These are phyloP conservation scores for Ardeotis arabs DNA, from an alignment of 2,113 vertebrate genomes.

Conservation along the genomic window DNA sequence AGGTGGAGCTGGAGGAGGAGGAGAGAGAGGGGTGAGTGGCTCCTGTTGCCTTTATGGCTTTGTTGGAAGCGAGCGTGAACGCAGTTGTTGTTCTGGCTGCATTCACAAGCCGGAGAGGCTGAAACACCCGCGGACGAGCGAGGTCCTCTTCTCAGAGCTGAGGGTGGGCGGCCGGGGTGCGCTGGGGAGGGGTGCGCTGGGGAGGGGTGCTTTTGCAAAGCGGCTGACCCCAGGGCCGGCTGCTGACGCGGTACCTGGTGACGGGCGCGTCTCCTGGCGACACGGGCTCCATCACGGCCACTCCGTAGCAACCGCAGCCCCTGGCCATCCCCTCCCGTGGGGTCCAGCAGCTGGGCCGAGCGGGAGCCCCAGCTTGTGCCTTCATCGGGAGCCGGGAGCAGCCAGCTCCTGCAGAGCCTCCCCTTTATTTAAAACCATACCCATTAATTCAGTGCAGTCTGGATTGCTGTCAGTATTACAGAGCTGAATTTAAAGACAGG, in stretches of 20 bases:
- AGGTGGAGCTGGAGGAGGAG: background rate
- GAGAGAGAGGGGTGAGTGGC: slow-evolving; percentile 69
- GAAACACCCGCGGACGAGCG: fast-evolving
- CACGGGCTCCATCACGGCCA: slow-evolving; percentile 40
- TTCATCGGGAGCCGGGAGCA: fast-evolving
- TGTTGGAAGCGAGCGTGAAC: fast-evolving
- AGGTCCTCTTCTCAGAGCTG: background rate
- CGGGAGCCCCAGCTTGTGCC: background rate
- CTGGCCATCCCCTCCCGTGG: background rate
- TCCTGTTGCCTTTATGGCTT: background rate
- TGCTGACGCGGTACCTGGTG: slow-evolving; percentile 41
- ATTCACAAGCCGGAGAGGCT: background rate
- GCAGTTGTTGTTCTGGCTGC: background rate
- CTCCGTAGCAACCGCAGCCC: slow-evolving; percentile 67
- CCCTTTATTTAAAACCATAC: fast-evolving
- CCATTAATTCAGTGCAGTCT: no score
- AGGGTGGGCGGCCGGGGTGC: background rate
- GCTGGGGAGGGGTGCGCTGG: no score
- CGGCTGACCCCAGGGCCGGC: background rate
- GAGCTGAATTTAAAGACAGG: background rate
- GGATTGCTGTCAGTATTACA: background rate
- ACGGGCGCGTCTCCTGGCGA: slow-evolving; percentile 66
- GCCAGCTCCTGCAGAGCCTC: background rate
- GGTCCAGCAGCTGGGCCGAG: fast-evolving
- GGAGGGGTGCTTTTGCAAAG: background rate